Percentiles rank a stretch among this genome's conserved stretches.
Evolutionary conservation across 2,113 vertebrate species (phyloP).

Genomic region (Crotalus tigris): DNA sequence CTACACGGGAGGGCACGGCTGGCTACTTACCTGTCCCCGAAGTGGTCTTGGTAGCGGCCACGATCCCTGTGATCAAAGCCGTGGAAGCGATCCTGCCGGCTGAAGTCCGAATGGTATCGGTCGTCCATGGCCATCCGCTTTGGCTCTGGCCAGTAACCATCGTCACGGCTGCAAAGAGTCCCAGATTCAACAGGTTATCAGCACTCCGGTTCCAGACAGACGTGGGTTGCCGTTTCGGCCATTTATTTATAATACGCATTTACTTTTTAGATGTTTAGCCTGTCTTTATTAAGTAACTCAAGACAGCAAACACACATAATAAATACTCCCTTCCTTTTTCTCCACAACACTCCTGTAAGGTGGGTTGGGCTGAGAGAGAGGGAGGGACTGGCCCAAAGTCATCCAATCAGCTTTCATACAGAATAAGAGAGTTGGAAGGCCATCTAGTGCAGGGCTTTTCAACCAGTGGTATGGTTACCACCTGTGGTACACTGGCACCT

Average conservation of each 20-base stretch:
- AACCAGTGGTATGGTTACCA: no score
- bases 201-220: neutral
- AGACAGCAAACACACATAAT: neutral
- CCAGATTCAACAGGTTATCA: rapidly evolving
- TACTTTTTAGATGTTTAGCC: neutral
- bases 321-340: neutral
- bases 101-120: conserved; percentile 80
- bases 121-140: conserved; percentile 86
- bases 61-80: conserved; percentile 90
- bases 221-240: neutral
- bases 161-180: conserved; percentile 76
- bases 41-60: conserved; percentile 82
- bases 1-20: neutral
- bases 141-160: conserved; percentile 77
- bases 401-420: neutral
- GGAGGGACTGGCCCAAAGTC: neutral
- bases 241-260: neutral
- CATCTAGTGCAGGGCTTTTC: neutral
- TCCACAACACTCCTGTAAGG: neutral
- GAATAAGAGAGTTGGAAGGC: neutral
- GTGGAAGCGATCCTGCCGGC: conserved; percentile 85
- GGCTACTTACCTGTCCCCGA: conserved; percentile 74
- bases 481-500: no score
- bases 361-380: neutral
- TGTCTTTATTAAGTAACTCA: neutral